Evolutionary conservation across 2,888 invertebrate species (phyloP), one percentile per base, ranked within the genome.

Genomic region (Stenurella melanura): DNA sequence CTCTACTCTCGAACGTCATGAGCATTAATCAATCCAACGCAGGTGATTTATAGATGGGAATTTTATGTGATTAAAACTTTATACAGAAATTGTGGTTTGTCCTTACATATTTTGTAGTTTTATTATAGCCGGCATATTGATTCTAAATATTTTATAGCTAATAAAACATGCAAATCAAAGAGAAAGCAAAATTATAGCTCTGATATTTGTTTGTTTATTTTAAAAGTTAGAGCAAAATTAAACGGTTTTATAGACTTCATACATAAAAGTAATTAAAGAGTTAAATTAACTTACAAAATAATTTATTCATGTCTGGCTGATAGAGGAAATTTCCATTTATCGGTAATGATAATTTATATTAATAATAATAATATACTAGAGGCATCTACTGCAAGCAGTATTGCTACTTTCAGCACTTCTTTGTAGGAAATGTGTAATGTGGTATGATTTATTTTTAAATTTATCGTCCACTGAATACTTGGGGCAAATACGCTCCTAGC

Each of bases 181-280:
- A 50, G 50, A 50, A 50, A 50, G 50, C 50, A 50, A n/a, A 50
- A 50, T 50, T 50, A 50, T n/a, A 50, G 15, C 42, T 38, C 38
- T 42, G 42, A 42, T 42, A 12, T 50, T 50, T 50, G n/a, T 50
- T 50, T 50, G n/a, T 50, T 15, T 50, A n/a, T 50, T 50, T 50
- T n/a, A 50, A 50, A 50, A 50, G 50, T n/a, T 50, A n/a, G 50
- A n/a, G 50, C 50, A 50, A 50, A 50, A 50, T n/a, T n/a, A 50
- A 50, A 50, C 50, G 11, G 50, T 6, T 50, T 50, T 50, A 50
- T 50, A 15, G 15, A 5, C n/a, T 50, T 50, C 0, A 50, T n/a
- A n/a, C n/a, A 50, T n/a, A 50, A 50, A 50, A n/a, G 50, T 50
- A 50, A 50, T 50, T 15, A 50, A 50, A n/a, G 15, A 50, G n/a